These are phyloP conservation scores for Microctonus aethiopoides DNA, from an alignment of 2,888 invertebrate genomes.

Conservation along the genomic window DNA sequence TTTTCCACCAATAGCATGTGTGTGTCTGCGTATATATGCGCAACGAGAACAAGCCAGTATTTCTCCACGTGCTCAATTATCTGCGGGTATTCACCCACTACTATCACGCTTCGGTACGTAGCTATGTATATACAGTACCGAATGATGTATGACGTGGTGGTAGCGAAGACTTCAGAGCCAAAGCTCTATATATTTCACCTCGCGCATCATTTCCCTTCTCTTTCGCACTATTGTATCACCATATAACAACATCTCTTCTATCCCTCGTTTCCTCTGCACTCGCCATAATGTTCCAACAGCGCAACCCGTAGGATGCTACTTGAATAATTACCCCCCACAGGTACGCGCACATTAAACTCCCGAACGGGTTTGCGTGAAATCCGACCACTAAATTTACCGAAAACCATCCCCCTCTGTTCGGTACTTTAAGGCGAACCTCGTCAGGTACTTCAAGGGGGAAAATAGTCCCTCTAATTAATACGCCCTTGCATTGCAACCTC, in stretches of 20 bases:
- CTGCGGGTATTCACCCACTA: slow-evolving; percentile 30
- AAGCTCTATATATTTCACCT: neutral
- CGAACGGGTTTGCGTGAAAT: slow-evolving; percentile 55
- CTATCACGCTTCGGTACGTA: neutral
- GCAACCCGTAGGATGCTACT: slow-evolving; percentile 59
- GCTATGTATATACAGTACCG: slow-evolving; percentile 38
- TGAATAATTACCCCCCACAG: slow-evolving; percentile 65
- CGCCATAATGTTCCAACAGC: slow-evolving; percentile 21
- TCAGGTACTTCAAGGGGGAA: slow-evolving; percentile 56
- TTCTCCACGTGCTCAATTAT: slow-evolving; percentile 55
- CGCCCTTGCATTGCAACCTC: slow-evolving; percentile 36
- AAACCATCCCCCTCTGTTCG: slow-evolving; percentile 44
- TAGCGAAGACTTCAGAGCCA: slow-evolving; percentile 47
- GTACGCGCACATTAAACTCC: slow-evolving; percentile 52
- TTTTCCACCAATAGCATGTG: neutral
- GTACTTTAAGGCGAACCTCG: slow-evolving; percentile 57
- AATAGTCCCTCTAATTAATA: slow-evolving; percentile 57
- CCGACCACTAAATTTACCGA: slow-evolving; percentile 60
- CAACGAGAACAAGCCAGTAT: slow-evolving; percentile 10
- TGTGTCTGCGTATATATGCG: neutral
- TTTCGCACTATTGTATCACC: slow-evolving; percentile 41
- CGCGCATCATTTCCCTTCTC: slow-evolving; percentile 30
- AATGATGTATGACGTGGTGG: slow-evolving; percentile 61
- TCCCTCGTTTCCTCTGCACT: neutral
- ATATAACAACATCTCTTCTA: slow-evolving; percentile 11